A percentile compares a stretch with the other conserved stretches of the same genome.
These are phyloP conservation scores for Anser cygnoides DNA, from an alignment of 2,113 vertebrate species.

Conservation along the genomic window DNA sequence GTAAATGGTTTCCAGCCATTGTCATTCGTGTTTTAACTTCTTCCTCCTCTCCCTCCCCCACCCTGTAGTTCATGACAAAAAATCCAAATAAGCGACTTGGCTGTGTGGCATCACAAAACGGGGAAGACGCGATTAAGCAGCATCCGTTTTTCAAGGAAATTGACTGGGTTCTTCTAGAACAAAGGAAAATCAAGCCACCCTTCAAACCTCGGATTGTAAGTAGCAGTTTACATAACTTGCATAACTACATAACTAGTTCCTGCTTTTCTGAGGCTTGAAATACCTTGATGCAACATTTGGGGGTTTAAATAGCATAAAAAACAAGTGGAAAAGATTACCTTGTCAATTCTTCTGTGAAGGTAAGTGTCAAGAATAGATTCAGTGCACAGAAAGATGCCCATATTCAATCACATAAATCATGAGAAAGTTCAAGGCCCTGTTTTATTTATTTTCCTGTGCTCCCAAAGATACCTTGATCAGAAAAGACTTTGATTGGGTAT, in stretches of 20 bases:
- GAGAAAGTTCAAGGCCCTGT: background rate
- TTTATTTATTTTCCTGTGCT: background rate
- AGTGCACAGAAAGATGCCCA: background rate
- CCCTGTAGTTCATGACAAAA: constrained; percentile 95
- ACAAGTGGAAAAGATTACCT: background rate
- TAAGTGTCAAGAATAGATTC: constrained; percentile 39
- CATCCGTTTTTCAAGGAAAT: constrained; percentile 98
- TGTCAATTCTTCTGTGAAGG: constrained; percentile 8
- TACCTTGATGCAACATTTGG: background rate
- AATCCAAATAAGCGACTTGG: constrained; percentile 95
- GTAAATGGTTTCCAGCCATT: background rate
- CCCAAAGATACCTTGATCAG: background rate
- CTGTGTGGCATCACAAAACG: constrained; percentile 90
- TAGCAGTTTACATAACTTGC: constrained; percentile 38
- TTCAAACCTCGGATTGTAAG: constrained; percentile 99
- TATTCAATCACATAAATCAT: background rate
- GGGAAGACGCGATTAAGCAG: constrained; percentile 95
- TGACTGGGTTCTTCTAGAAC: constrained; percentile 96
- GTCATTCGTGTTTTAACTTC: background rate
- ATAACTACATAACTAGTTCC: background rate
- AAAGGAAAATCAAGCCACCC: constrained; percentile 95
- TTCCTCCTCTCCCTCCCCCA: background rate
- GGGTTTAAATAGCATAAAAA: background rate
- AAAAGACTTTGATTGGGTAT: background rate
- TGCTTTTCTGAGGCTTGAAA: background rate